Evolutionary conservation across 2,888 invertebrate species (phyloP), one percentile per base, ranked within the genome.

Genomic region (Digitonthophagus gazella): DNA sequence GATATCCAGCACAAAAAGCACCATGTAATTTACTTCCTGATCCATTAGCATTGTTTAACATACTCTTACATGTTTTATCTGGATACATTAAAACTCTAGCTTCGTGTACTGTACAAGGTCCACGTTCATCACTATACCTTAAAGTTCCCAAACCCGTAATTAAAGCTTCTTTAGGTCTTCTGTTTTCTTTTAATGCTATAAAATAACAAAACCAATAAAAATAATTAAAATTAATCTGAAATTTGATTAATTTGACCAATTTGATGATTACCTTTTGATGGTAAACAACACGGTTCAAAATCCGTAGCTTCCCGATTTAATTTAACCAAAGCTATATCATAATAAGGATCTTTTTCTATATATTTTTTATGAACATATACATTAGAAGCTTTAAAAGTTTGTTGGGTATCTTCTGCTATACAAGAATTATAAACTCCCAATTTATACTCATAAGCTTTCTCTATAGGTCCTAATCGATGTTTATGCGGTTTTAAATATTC

Each of bases 1-100:
- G 84, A 85, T 81, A 82, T 0, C 83, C 83, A 73, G 90, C 90
- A 78, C 91, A 91, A 72, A 83, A 80, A 2, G 80, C 85, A 55
- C 78, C 75, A 19, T 72, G 73, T 0, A 80, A 72, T 5, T 74
- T 73, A 6, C 67, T 73, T 0, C 74, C 74, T 68, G 79, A 74
- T 57, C 79, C 78, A 5, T 78, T 78, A 2, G 79, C 77, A n/a
- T 68, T 71, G 58, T 77, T 74, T 2, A 83, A 72, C 81, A 82
- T 81, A 15, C 76, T 72, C 55, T 65, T 73, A 69, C 83, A 83
- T 3, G 74, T 76, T 1, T 71, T 67, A 63, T 81, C 79, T 0
- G 77, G 71, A 67, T 82, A 80, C 15, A 82, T 76, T 15, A 81
- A 72, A 11, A 83, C 72, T 67, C 80, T 73, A 2, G 80, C 82